These are phyloP conservation scores for Dysmachus trigonus DNA, from an alignment of 2,888 invertebrate genomes.

Conservation along the genomic window DNA sequence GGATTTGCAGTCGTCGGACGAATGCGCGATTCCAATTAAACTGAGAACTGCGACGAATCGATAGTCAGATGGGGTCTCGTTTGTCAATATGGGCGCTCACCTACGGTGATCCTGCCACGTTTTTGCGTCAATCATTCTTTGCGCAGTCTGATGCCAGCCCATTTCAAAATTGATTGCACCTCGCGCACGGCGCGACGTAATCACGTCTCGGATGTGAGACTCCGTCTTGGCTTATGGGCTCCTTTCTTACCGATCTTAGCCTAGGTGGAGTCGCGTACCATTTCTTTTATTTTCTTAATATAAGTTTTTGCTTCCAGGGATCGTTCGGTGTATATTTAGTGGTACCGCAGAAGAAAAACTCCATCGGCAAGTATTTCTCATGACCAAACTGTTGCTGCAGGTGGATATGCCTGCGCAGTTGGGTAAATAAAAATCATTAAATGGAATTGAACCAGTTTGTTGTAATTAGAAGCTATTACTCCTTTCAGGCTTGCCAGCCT, in stretches of 20 bases:
- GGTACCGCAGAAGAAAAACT: not conserved
- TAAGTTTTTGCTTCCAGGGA: not conserved
- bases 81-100: not conserved
- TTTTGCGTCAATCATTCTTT: slow-evolving; percentile 15
- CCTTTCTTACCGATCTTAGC: not conserved
- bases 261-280: not conserved
- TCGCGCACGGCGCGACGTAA: not conserved
- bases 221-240: not conserved
- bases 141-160: not conserved
- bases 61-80: not conserved
- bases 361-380: not conserved
- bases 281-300: not conserved
- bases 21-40: slow-evolving; percentile 7
- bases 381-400: not conserved
- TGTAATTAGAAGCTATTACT: not conserved
- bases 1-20: not conserved
- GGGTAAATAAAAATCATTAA: not conserved
- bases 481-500: not conserved
- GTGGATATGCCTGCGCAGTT: not conserved
- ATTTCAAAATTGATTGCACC: not conserved
- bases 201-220: not conserved
- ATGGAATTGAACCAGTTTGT: not conserved
- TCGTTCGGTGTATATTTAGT: not conserved
- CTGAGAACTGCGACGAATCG: not conserved
- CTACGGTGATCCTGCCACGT: slow-evolving; percentile 1